Conservation (phyloP, 2,888 invertebrate species). For the Pogonocherus hispidulus region DNA sequence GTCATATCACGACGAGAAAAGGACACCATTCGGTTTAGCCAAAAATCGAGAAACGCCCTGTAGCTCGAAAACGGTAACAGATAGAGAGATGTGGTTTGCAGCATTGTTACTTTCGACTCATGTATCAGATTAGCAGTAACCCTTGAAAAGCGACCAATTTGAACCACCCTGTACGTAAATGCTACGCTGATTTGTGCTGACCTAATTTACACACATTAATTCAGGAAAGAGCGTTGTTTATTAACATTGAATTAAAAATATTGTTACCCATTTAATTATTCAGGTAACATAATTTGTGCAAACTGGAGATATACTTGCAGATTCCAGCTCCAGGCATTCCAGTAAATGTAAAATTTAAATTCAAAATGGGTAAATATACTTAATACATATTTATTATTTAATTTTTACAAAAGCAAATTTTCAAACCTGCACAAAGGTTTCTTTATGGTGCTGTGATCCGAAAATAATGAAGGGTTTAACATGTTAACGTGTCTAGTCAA, state of each 20-base stretch:
- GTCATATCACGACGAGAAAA: too few relatives aligned
- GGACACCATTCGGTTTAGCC: too few relatives aligned
- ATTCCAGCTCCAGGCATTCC: neutral
- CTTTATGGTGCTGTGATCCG: neutral
- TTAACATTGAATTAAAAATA: conserved; percentile 8
- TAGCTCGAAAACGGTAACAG: too few relatives aligned
- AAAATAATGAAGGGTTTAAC: neutral
- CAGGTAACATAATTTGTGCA: neutral
- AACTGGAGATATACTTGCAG: conserved; percentile 5
- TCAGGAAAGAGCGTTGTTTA: neutral
- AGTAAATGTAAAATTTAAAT: conserved; percentile 5
- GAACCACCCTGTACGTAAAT: too few relatives aligned
- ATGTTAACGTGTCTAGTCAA: neutral
- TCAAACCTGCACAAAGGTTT: neutral
- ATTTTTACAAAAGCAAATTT: conserved; percentile 12
- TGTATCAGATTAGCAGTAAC: too few relatives aligned
- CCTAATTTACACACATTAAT: neutral
- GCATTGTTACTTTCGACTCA: too few relatives aligned
- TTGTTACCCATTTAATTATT: conserved; percentile 14
- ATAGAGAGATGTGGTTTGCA: too few relatives aligned
- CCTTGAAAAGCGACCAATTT: too few relatives aligned
- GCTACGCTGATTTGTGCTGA: too few relatives aligned
- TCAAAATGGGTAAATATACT: conserved; percentile 1
- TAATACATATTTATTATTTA: conserved; percentile 19
- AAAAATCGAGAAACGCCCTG: too few relatives aligned